These are phyloP conservation scores for Charaxes varanes DNA, from an alignment of 1,140 invertebrate species.

Conservation along the genomic window DNA sequence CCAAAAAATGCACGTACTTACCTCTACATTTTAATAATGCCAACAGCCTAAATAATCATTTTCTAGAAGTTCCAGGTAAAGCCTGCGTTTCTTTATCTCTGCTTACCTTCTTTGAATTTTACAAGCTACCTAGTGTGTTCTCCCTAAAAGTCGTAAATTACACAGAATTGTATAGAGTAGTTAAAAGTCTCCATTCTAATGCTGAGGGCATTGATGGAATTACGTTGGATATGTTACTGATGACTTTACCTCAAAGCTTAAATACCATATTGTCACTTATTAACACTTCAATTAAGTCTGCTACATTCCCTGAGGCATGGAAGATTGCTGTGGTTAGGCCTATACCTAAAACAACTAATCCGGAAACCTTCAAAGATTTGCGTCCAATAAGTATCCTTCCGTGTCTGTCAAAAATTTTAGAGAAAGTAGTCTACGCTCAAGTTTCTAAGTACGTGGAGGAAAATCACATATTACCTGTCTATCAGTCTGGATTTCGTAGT, in stretches of 20 bases:
- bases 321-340: slow-evolving; percentile 12
- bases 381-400: slow-evolving; percentile 14
- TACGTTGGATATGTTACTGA: slow-evolving; percentile 6
- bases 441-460: not conserved
- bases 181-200: slow-evolving; percentile 7
- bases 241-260: slow-evolving; percentile 6
- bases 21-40: no score
- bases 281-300: slow-evolving; percentile 5
- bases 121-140: no score
- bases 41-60: no score
- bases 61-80: no score
- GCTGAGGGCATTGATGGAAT: slow-evolving; percentile 9
- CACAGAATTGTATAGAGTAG: no score
- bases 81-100: no score
- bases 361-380: slow-evolving; percentile 1
- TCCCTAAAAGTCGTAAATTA: no score
- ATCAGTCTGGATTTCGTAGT: no score
- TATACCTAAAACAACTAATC: slow-evolving; percentile 6
- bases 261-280: slow-evolving; percentile 3
- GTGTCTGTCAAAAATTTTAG: slow-evolving; percentile 11
- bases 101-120: no score
- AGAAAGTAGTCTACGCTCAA: slow-evolving; percentile 5
- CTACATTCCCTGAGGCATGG: slow-evolving; percentile 3
- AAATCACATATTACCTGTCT: no score
- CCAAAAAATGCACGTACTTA: no score